Percentiles rank a stretch among this genome's conserved stretches.
These are phyloP conservation scores for Epicampocera succincta DNA, from an alignment of 2,888 invertebrate genomes.

Conservation along the genomic window DNA sequence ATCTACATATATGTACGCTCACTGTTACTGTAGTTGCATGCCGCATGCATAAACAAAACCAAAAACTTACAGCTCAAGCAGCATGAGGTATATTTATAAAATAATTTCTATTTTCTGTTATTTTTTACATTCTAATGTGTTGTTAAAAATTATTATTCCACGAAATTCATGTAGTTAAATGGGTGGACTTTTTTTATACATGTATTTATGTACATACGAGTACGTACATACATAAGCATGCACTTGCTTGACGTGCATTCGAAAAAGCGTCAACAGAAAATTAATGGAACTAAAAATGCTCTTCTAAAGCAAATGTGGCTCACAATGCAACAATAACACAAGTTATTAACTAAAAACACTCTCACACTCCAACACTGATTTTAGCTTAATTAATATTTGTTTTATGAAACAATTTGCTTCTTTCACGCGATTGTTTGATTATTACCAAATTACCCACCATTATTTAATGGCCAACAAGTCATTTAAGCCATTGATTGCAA, in stretches of 20 bases:
- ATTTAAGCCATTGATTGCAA: constrained; percentile 23
- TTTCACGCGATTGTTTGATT: not conserved
- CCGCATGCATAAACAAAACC: constrained; percentile 20
- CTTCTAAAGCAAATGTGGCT: too few relatives aligned
- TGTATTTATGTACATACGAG: constrained; percentile 6
- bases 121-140: constrained; percentile 28
- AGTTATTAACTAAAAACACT: too few relatives aligned
- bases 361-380: too few relatives aligned
- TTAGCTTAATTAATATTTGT: too few relatives aligned
- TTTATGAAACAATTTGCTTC: not conserved
- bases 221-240: constrained; percentile 47
- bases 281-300: not conserved
- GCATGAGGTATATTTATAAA: constrained; percentile 9
- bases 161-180: constrained; percentile 48
- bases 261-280: constrained; percentile 6
- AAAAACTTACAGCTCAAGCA: not conserved
- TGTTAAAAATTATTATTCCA: constrained; percentile 48
- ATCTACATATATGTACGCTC: too few relatives aligned
- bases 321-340: too few relatives aligned
- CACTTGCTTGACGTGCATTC: constrained; percentile 5
- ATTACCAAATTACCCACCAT: constrained; percentile 8
- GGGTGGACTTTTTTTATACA: constrained; percentile 4
- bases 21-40: not conserved
- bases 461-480: constrained; percentile 20
- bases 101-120: constrained; percentile 4